phyloP scores from a whole-genome alignment of 2,888 invertebrate genomes.

The Spisula subtruncata region DNA sequence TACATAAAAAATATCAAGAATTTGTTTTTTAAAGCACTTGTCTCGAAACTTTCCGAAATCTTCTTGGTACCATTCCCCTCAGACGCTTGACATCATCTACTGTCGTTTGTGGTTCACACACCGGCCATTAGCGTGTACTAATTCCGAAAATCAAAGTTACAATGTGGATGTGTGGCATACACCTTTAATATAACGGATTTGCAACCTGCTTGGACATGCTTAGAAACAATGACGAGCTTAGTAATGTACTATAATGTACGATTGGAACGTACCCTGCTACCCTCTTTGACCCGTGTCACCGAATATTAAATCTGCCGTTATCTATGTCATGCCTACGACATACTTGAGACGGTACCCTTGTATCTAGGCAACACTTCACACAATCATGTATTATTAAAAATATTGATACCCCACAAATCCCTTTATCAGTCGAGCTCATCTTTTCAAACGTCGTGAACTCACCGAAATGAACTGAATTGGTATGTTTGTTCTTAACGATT shows the following conservation, averaged over 20 bases:
- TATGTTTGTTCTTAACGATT: not conserved
- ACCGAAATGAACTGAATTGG: not conserved
- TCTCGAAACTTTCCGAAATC: too few species aligned
- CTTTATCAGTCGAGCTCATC: slow-evolving; percentile 31
- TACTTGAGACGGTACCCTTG: slow-evolving; percentile 36
- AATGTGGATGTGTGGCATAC: not conserved
- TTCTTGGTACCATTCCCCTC: too few species aligned
- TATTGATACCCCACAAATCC: slow-evolving; percentile 33
- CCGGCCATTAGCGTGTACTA: too few species aligned
- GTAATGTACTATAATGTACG: not conserved
- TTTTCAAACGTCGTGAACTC: not conserved
- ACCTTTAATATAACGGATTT: not conserved
- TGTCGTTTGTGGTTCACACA: too few species aligned
- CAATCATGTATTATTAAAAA: slow-evolving; percentile 43
- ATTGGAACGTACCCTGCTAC: slow-evolving; percentile 1
- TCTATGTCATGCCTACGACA: not conserved
- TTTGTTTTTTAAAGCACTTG: too few species aligned
- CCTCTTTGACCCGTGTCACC: not conserved
- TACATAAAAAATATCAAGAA: too few species aligned
- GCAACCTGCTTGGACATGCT: not conserved
- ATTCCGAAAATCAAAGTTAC: too few species aligned
- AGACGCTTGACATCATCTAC: too few species aligned
- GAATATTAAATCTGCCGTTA: slow-evolving; percentile 27
- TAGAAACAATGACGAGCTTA: not conserved
- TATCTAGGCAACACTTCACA: slow-evolving; percentile 37